Percentiles rank a stretch among this genome's conserved stretches.
Conservation (phyloP, 2,888 invertebrate species). For the Exephanes ischioxanthus region DNA sequence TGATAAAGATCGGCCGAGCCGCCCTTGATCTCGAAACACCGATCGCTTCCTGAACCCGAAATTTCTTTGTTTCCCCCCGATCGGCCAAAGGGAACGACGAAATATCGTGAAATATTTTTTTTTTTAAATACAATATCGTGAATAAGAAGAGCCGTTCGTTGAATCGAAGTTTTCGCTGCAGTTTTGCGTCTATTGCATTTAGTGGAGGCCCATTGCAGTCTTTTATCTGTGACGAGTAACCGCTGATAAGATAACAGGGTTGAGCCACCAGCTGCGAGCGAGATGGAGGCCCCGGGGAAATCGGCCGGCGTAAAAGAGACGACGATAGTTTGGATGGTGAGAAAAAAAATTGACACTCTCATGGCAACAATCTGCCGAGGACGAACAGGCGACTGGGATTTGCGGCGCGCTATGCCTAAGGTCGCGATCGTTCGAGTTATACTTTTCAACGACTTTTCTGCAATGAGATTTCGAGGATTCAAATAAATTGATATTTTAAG, state of each 20-base stretch:
- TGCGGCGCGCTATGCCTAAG: conserved; percentile 69
- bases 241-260: conserved; percentile 64
- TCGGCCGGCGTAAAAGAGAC: conserved; percentile 39
- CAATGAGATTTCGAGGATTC: conserved; percentile 21
- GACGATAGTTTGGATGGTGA: conserved; percentile 57
- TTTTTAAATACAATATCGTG: not conserved
- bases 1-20: conserved; percentile 65
- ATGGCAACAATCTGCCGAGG: conserved; percentile 83
- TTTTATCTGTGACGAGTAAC: conserved; percentile 65
- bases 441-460: conserved; percentile 38
- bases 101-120: conserved; percentile 12
- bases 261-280: conserved; percentile 61
- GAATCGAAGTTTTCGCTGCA: conserved; percentile 51
- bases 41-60: conserved; percentile 57
- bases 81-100: not conserved
- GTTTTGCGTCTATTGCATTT: conserved; percentile 61
- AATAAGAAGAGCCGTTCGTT: not conserved
- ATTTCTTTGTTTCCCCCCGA: conserved; percentile 1
- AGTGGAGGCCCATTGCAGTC: conserved; percentile 66
- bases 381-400: conserved; percentile 74
- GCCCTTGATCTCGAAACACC: conserved; percentile 66
- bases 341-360: conserved; percentile 75
- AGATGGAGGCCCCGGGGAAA: conserved; percentile 49
- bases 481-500: not conserved
- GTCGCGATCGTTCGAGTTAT: conserved; percentile 53